A percentile compares a stretch with the other conserved stretches of the same genome.
Evolutionary conservation across 53 echinoderm and acorn worm species (phyloP).

Genomic region (Mesocentrotus franciscanus): DNA sequence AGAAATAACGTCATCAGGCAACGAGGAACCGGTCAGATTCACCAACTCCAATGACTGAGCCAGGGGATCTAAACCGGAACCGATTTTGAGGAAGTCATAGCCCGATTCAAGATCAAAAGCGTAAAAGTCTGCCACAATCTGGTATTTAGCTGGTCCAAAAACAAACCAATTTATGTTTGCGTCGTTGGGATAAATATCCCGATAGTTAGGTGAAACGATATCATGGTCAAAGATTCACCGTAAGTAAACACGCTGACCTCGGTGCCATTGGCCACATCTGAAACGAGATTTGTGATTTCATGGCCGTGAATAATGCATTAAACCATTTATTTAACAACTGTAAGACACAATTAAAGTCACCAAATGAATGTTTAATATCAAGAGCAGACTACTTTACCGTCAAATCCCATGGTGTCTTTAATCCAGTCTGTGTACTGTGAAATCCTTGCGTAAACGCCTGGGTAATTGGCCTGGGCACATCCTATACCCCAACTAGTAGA

Average conservation of each 20-base stretch:
- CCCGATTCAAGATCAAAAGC: conserved; percentile 60
- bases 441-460: conserved; percentile 70
- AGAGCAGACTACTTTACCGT: background rate
- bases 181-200: background rate
- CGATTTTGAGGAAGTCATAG: conserved; percentile 58
- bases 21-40: too few species aligned
- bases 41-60: background rate
- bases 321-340: too few species aligned
- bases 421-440: background rate
- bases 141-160: background rate
- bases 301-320: too few species aligned
- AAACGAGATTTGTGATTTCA: too few species aligned
- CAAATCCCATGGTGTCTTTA: background rate
- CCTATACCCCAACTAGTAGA: conserved; percentile 71
- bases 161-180: background rate
- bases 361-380: too few species aligned
- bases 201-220: background rate
- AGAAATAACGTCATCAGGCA: conserved; percentile 1
- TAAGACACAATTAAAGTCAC: too few species aligned
- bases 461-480: conserved; percentile 62
- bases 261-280: background rate
- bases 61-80: conserved; percentile 21
- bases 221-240: background rate
- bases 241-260: background rate
- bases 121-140: conserved; percentile 41